phyloP scores from a whole-genome alignment of 35 echinoderm and acorn worm species.

The Patiria miniata region DNA sequence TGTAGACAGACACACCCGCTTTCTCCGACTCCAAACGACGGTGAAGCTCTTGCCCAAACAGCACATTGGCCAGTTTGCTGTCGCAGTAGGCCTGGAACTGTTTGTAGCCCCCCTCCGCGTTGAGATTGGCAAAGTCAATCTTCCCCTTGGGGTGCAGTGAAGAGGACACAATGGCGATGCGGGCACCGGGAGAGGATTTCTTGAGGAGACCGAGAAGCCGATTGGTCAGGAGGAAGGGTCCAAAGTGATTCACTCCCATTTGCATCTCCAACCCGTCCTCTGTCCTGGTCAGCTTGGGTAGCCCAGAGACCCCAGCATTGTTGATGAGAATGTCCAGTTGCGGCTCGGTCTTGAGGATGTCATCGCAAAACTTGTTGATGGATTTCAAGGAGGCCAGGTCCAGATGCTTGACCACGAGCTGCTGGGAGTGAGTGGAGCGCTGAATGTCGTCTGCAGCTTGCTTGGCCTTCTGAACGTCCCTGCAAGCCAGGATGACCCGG shows the following conservation, averaged over 20 bases:
- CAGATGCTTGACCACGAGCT: constrained; percentile 77
- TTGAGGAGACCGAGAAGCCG: constrained; percentile 67
- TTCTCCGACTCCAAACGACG: constrained; percentile 42
- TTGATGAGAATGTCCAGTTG: constrained; percentile 84
- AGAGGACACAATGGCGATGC: constrained; percentile 86
- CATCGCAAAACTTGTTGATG: constrained; percentile 76
- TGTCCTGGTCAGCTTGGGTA: constrained; percentile 46
- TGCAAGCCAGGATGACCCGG: constrained; percentile 88
- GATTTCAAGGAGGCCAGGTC: constrained; percentile 84
- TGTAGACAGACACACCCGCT: constrained; percentile 73
- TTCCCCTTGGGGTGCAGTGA: constrained; percentile 70
- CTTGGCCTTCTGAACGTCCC: constrained; percentile 65
- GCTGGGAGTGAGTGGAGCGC: constrained; percentile 20
- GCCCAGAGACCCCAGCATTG: constrained; percentile 84
- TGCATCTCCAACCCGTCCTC: constrained; percentile 89
- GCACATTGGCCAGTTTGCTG: constrained; percentile 90
- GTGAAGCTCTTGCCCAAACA: constrained; percentile 88
- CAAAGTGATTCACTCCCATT: constrained; percentile 88
- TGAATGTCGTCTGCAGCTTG: constrained; percentile 71
- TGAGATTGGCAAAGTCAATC: constrained; percentile 79
- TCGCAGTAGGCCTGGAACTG: constrained; percentile 73
- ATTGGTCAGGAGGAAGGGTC: constrained; percentile 91
- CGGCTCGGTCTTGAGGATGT: constrained; percentile 61
- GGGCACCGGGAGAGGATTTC: constrained; percentile 59
- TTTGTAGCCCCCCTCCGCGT: constrained; percentile 49